Evolutionary conservation across 2,888 invertebrate species (phyloP).

Genomic region (Yponomeuta sedellus): DNA sequence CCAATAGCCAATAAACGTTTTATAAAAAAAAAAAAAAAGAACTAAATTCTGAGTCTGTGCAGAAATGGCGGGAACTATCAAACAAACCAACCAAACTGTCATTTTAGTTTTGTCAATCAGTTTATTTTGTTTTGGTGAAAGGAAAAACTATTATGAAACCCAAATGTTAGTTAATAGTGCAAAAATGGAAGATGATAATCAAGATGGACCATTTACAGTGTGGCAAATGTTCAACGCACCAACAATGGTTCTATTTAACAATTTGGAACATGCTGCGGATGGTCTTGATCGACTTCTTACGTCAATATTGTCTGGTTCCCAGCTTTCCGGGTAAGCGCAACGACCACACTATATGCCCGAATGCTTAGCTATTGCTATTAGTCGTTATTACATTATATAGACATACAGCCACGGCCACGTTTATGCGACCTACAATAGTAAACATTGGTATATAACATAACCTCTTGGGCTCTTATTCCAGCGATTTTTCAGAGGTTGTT

Average conservation of each 20-base stretch:
- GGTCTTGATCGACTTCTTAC: constrained; percentile 75
- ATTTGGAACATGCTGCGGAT: constrained; percentile 72
- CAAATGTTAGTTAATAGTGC: background rate
- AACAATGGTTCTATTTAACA: constrained; percentile 74
- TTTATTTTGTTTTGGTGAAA: background rate
- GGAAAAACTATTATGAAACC: background rate
- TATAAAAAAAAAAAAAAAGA: no score
- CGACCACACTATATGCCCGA: background rate
- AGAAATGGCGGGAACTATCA: no score
- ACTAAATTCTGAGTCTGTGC: no score
- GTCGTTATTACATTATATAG: no score
- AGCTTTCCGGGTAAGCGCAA: constrained; percentile 64
- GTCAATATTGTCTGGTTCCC: constrained; percentile 61
- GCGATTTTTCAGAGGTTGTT: constrained; percentile 73
- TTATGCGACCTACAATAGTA: no score
- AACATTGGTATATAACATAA: constrained; percentile 6
- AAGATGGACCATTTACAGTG: constrained; percentile 64
- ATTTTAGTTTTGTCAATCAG: background rate
- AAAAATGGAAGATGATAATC: constrained; percentile 59
- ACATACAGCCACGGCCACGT: no score
- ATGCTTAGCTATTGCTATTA: no score
- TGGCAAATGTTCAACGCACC: constrained; percentile 82
- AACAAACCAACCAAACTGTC: no score
- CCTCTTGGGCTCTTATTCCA: constrained; percentile 28
- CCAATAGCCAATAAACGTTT: no score